Conservation (phyloP, 1,140 invertebrate genomes). For the Eumaeus atala region DNA sequence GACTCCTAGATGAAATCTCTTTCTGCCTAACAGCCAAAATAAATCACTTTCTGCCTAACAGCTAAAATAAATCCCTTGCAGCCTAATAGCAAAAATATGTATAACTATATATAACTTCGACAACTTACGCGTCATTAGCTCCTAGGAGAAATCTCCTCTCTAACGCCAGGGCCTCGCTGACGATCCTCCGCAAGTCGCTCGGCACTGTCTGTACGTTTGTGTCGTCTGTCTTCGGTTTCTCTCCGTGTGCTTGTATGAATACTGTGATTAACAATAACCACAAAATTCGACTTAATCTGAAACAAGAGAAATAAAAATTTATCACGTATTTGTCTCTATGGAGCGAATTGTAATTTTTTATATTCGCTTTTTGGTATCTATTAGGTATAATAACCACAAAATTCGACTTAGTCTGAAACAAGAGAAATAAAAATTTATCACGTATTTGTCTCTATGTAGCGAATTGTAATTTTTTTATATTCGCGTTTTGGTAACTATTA, state of each 20-base stretch:
- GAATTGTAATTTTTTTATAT: too few species aligned
- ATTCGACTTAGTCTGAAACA: slow-evolving; percentile 55
- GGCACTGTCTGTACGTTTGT: slow-evolving; percentile 51
- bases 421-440: slow-evolving; percentile 16
- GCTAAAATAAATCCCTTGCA: too few species aligned
- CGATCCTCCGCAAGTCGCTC: slow-evolving; percentile 51
- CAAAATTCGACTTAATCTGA: slow-evolving; percentile 49
- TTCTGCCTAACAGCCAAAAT: too few species aligned
- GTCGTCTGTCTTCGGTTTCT: slow-evolving; percentile 53
- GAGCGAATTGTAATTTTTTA: too few species aligned
- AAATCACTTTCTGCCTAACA: too few species aligned
- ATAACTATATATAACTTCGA: too few species aligned
- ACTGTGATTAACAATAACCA: slow-evolving; percentile 37
- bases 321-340: neutral
- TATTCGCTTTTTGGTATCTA: too few species aligned
- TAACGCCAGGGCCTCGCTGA: slow-evolving; percentile 57
- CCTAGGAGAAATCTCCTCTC: slow-evolving; percentile 53
- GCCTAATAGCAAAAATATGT: too few species aligned
- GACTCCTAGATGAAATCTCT: too few species aligned
- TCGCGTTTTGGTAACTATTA: too few species aligned
- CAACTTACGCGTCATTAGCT: slow-evolving; percentile 54
- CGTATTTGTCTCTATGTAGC: neutral
- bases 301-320: slow-evolving; percentile 32
- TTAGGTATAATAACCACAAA: slow-evolving; percentile 46
- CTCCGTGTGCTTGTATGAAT: slow-evolving; percentile 33